Percentiles rank a stretch among this genome's conserved stretches.
Conservation (phyloP, 2,113 vertebrate genomes). For the Dicentrarchus labrax region DNA sequence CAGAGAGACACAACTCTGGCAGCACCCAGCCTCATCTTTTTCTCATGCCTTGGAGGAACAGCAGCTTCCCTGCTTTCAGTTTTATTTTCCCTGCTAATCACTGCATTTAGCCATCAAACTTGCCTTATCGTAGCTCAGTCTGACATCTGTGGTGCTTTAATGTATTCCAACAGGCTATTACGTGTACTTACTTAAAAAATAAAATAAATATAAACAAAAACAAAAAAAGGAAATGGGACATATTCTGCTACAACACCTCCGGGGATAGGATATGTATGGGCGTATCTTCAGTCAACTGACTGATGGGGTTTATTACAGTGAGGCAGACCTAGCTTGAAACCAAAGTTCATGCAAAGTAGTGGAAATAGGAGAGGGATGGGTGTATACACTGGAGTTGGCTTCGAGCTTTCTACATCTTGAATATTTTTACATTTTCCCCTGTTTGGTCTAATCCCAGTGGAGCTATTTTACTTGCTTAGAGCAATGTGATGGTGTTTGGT, state of each 20-base stretch:
- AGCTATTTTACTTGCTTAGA: conserved; percentile 23
- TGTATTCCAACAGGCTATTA: conserved; percentile 8
- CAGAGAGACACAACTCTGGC: conserved; percentile 25
- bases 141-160: conserved; percentile 40
- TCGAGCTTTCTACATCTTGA: not conserved
- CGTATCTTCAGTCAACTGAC: conserved; percentile 35
- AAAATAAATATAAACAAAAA: too few species aligned
- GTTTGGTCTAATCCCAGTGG: conserved; percentile 7
- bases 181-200: not conserved
- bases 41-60: conserved; percentile 5
- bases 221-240: not conserved
- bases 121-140: conserved; percentile 16
- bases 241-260: conserved; percentile 15
- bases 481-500: not conserved
- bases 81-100: conserved; percentile 44
- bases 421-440: conserved; percentile 4
- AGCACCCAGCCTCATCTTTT: conserved; percentile 33
- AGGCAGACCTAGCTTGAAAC: conserved; percentile 19
- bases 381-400: not conserved
- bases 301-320: conserved; percentile 42
- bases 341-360: conserved; percentile 1
- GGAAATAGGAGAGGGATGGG: not conserved
- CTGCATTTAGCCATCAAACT: conserved; percentile 51
- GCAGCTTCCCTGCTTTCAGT: not conserved
- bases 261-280: conserved; percentile 23